Percentiles rank a stretch among this genome's conserved stretches.
Conservation (phyloP, 2,888 invertebrate species). For the Tetranychus piercei region DNA sequence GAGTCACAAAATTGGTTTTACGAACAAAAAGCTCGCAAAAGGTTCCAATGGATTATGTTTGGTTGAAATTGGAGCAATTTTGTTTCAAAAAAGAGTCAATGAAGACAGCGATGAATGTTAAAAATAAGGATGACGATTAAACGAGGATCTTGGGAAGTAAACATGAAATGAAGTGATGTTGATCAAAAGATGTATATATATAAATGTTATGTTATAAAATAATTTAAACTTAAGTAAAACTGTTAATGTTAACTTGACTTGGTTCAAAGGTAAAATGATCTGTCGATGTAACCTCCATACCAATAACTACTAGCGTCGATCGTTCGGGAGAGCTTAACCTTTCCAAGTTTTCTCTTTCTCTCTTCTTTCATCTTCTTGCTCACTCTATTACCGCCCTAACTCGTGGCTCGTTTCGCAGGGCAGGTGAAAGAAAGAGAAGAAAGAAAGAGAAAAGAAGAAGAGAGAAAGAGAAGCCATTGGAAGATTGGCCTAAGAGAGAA, state of each 20-base stretch:
- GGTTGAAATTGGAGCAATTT: neutral
- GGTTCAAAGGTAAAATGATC: neutral
- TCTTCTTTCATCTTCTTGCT: conserved; percentile 8
- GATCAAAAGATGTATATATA: too few relatives aligned
- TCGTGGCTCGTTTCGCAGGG: conserved; percentile 4
- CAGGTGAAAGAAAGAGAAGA: neutral
- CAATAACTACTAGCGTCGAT: neutral
- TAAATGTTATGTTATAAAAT: too few relatives aligned
- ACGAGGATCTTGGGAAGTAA: neutral
- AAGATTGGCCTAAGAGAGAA: neutral
- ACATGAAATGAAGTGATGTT: neutral
- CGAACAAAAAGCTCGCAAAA: too few relatives aligned
- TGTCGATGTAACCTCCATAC: neutral
- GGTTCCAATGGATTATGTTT: too few relatives aligned
- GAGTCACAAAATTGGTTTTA: too few relatives aligned
- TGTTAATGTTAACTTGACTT: neutral
- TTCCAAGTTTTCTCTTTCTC: conserved; percentile 4
- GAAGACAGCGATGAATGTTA: neutral
- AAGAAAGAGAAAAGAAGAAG: conserved; percentile 7
- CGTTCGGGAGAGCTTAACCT: neutral
- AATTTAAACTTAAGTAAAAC: neutral
- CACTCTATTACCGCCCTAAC: conserved; percentile 4
- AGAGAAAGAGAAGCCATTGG: conserved; percentile 3
- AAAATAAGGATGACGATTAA: neutral
- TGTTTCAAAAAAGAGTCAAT: neutral